A percentile compares a stretch with the other conserved stretches of the same genome.
Conservation (phyloP, 2,888 invertebrate species). For the Fragum sueziense region DNA sequence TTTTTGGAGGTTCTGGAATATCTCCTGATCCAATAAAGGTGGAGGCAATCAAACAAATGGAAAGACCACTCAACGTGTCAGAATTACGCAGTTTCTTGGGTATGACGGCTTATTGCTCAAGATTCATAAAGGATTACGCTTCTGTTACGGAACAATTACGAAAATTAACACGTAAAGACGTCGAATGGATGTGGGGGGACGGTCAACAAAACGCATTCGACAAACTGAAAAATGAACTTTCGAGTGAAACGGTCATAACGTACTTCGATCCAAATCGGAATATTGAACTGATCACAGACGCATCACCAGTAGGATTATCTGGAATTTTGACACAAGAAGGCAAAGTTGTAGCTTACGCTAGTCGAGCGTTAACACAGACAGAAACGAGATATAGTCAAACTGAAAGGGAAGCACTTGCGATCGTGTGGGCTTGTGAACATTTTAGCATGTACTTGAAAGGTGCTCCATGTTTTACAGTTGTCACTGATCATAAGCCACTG, state of each 20-base stretch:
- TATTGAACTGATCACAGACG: constrained; percentile 59
- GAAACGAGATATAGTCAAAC: constrained; percentile 65
- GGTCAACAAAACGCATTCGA: constrained; percentile 59
- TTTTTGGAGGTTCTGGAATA: too few relatives aligned
- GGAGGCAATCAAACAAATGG: too few relatives aligned
- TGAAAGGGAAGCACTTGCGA: constrained; percentile 64
- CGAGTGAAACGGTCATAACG: constrained; percentile 54
- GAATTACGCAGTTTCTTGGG: constrained; percentile 66
- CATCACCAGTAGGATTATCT: constrained; percentile 60
- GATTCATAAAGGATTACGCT: constrained; percentile 66
- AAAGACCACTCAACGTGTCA: constrained; percentile 52
- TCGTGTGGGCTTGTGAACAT: constrained; percentile 68
- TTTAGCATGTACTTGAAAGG: constrained; percentile 63
- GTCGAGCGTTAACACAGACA: constrained; percentile 52
- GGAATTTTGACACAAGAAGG: constrained; percentile 49
- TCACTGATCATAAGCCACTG: constrained; percentile 67
- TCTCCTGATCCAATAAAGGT: too few relatives aligned
- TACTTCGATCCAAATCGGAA: constrained; percentile 52
- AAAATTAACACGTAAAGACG: constrained; percentile 54
- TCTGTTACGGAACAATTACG: constrained; percentile 64
- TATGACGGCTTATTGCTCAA: constrained; percentile 63
- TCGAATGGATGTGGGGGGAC: constrained; percentile 54
- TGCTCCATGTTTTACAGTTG: constrained; percentile 56
- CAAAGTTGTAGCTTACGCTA: constrained; percentile 57
- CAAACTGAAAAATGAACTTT: constrained; percentile 45